A percentile compares a stretch with the other conserved stretches of the same genome.
Evolutionary conservation across 2,888 invertebrate species (phyloP).

Genomic region (Diploptera punctata): DNA sequence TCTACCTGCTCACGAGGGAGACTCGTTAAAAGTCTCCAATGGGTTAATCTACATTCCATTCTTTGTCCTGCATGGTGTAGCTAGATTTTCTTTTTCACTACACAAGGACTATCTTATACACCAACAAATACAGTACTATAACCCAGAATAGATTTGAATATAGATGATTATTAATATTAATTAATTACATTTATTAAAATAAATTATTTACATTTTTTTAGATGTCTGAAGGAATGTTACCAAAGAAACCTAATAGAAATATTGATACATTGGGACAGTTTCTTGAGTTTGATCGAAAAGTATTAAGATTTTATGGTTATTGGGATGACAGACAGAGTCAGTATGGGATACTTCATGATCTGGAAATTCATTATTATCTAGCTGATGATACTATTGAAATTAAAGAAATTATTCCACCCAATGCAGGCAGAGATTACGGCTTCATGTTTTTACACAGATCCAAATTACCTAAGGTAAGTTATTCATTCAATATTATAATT

Average conservation of each 20-base stretch:
- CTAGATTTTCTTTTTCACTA: too few relatives aligned
- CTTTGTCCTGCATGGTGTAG: too few relatives aligned
- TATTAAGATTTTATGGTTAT: constrained; percentile 80
- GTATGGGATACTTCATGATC: constrained; percentile 76
- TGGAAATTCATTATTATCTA: constrained; percentile 85
- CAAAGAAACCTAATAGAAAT: constrained; percentile 62
- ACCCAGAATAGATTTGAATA: too few relatives aligned
- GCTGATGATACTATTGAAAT: constrained; percentile 91
- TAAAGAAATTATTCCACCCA: constrained; percentile 71
- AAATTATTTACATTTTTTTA: too few relatives aligned
- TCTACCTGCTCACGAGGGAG: too few relatives aligned
- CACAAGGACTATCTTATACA: too few relatives aligned
- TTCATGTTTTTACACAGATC: constrained; percentile 76
- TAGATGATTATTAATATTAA: too few relatives aligned
- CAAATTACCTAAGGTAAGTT: constrained; percentile 77
- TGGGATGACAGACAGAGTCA: constrained; percentile 87
- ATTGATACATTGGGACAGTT: constrained; percentile 78
- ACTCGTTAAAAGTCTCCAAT: too few relatives aligned
- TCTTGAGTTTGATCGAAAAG: constrained; percentile 79
- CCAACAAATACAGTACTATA: too few relatives aligned
- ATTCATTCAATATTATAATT: neutral
- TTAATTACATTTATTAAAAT: too few relatives aligned
- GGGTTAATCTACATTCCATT: too few relatives aligned
- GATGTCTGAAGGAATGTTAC: constrained; percentile 46
- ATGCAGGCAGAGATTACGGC: constrained; percentile 74